phyloP scores from a whole-genome alignment of 2,113 vertebrate genomes.

The Myotis davidii region DNA sequence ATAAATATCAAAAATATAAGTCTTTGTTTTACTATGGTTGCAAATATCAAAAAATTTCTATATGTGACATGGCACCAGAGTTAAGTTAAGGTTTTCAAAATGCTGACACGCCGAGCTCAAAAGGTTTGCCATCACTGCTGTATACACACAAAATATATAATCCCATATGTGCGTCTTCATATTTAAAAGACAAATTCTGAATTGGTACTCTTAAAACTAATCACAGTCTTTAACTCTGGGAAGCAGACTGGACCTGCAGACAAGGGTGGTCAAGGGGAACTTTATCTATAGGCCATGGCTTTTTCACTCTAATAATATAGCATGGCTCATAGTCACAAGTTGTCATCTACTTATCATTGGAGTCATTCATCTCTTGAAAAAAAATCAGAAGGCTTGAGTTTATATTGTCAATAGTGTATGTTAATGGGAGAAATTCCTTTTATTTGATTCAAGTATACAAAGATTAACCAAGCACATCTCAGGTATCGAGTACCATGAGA shows the following conservation, averaged over 20 bases:
- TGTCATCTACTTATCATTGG: neutral
- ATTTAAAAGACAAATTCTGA: neutral
- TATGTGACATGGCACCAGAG: too few relatives aligned
- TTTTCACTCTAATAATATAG: neutral
- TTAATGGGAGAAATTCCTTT: neutral
- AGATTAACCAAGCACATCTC: neutral
- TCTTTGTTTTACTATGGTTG: too few relatives aligned
- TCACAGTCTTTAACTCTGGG: neutral
- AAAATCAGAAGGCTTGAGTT: neutral
- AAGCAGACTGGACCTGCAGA: neutral
- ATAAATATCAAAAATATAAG: too few relatives aligned
- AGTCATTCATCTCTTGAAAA: neutral
- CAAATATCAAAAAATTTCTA: too few relatives aligned
- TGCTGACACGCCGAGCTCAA: too few relatives aligned
- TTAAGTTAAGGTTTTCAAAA: too few relatives aligned
- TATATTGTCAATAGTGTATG: neutral
- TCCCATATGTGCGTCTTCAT: neutral
- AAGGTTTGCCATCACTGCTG: too few relatives aligned
- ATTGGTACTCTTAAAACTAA: neutral
- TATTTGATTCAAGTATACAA: neutral
- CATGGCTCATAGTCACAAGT: neutral
- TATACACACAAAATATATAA: neutral
- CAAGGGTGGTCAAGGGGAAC: neutral
- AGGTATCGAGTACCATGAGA: neutral
- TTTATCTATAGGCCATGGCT: neutral